These are phyloP conservation scores for Mirza zaza DNA, from an alignment of 2,113 vertebrate species.

Conservation along the genomic window DNA sequence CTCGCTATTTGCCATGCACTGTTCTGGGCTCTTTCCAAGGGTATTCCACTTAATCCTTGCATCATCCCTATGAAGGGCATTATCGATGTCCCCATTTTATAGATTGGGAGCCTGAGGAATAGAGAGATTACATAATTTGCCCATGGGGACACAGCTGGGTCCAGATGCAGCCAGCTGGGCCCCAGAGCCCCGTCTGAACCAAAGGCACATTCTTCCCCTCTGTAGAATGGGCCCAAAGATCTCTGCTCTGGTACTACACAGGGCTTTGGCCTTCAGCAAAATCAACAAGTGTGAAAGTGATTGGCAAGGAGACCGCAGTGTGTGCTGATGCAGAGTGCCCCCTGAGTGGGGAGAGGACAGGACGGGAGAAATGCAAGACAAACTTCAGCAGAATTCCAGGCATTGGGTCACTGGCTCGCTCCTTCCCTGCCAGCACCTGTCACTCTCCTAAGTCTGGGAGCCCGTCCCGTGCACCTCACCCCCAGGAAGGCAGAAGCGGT, in stretches of 20 bases:
- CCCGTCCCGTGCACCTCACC: no score
- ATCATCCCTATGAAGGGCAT: no score
- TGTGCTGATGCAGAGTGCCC: fast-evolving
- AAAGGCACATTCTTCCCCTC: neutral
- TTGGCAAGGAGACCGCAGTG: neutral
- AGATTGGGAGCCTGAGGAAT: neutral
- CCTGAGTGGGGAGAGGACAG: neutral
- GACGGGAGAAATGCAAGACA: neutral
- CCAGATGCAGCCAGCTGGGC: no score
- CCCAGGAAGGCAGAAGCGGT: neutral
- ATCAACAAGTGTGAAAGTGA: no score
- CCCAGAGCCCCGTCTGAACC: neutral
- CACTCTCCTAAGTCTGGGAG: neutral
- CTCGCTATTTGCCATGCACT: neutral
- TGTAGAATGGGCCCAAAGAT: neutral
- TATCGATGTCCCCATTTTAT: neutral
- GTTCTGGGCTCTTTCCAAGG: neutral
- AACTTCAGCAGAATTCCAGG: neutral
- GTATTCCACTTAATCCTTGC: no score
- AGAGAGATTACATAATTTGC: neutral
- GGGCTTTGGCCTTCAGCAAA: neutral
- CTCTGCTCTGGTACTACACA: neutral
- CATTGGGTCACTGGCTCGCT: neutral
- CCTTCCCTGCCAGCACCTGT: neutral
- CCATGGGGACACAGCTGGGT: no score